Evolutionary conservation across 2,888 invertebrate species (phyloP).

Genomic region (Vanessa cardui): DNA sequence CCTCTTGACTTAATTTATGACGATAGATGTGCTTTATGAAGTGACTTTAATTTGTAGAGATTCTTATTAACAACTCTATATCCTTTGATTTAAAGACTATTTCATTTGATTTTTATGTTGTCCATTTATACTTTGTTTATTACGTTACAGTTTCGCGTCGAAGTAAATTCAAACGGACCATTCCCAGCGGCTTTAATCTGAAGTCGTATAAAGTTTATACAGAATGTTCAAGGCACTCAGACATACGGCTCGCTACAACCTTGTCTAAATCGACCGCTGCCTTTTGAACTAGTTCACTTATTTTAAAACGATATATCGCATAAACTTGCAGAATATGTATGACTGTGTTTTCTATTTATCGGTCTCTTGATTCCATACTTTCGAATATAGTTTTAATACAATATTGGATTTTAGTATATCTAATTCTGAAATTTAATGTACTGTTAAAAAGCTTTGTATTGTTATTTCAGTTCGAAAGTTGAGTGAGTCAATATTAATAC

Average conservation of each 20-base stretch:
- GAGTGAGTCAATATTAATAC: too few species aligned
- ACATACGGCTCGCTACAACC: background rate
- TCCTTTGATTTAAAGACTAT: background rate
- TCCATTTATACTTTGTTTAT: background rate
- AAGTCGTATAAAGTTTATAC: conserved; percentile 11
- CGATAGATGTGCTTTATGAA: too few species aligned
- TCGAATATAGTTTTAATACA: background rate
- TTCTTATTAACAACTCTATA: background rate
- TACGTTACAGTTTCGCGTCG: background rate
- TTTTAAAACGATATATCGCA: conserved; percentile 8
- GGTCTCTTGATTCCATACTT: background rate
- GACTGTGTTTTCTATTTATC: background rate
- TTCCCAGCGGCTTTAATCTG: conserved; percentile 20
- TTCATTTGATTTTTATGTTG: background rate
- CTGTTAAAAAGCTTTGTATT: too few species aligned
- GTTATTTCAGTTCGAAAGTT: too few species aligned
- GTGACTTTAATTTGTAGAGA: too few species aligned
- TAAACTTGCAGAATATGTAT: background rate
- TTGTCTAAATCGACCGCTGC: background rate
- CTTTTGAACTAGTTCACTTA: conserved; percentile 6
- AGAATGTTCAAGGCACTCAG: conserved; percentile 7
- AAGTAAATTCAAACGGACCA: conserved; percentile 8
- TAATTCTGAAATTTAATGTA: too few species aligned
- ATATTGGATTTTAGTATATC: too few species aligned
- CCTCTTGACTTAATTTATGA: too few species aligned